Percentiles rank a stretch among this genome's conserved stretches.
phyloP scores from a whole-genome alignment of 2,797 vertebrate genomes.

The Aulostomus chinensis region DNA sequence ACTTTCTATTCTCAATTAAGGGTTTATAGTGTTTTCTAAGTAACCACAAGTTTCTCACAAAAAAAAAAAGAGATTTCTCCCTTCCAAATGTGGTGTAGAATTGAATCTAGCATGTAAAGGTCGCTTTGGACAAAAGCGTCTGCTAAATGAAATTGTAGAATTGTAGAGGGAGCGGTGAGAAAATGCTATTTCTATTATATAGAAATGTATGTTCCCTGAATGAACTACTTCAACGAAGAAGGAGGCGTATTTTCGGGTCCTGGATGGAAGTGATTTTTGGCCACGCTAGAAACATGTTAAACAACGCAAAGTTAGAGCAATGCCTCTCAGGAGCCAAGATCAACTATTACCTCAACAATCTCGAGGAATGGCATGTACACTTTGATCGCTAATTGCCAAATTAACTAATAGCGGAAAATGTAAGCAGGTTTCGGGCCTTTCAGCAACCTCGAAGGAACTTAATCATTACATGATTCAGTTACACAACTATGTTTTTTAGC shows the following conservation, averaged over 20 bases:
- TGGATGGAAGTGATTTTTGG: slow-evolving; percentile 39
- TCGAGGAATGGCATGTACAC: slow-evolving; percentile 51
- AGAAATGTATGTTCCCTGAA: no score
- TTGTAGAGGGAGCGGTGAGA: no score
- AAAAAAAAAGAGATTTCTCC: slow-evolving; percentile 15
- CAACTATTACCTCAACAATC: slow-evolving; percentile 60
- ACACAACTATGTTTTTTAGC: slow-evolving; percentile 44
- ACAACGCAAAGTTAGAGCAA: no score
- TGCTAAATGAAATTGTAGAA: no score
- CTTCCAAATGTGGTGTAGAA: no score
- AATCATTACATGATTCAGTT: slow-evolving; percentile 37
- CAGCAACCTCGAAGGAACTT: slow-evolving; percentile 32
- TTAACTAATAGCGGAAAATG: slow-evolving; percentile 67
- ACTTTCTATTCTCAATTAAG: slow-evolving; percentile 15
- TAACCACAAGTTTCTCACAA: slow-evolving; percentile 6
- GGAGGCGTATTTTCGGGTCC: slow-evolving; percentile 18
- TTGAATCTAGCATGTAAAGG: no score
- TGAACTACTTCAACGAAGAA: slow-evolving; percentile 16
- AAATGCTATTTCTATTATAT: no score
- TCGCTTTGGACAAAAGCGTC: no score
- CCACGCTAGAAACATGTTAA: slow-evolving; percentile 30
- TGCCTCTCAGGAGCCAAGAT: slow-evolving; percentile 62
- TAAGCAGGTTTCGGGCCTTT: slow-evolving; percentile 46
- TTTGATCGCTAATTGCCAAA: slow-evolving; percentile 69
- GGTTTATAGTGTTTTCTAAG: slow-evolving; percentile 12